These are phyloP conservation scores for Helicolenus hilgendorfi DNA, from an alignment of 2,797 vertebrate genomes.

Conservation along the genomic window DNA sequence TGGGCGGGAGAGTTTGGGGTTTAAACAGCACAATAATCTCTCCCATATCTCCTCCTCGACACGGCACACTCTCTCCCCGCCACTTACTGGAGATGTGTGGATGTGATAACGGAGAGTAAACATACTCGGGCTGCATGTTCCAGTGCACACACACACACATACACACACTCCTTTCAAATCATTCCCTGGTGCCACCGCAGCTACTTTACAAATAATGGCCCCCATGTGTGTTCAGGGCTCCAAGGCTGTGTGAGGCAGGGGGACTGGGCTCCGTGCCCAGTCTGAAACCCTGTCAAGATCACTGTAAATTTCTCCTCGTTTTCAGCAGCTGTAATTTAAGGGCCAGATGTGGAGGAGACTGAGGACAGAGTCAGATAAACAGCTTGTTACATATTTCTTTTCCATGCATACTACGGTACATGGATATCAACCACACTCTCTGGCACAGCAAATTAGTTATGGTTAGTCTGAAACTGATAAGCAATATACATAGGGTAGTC, in stretches of 20 bases:
- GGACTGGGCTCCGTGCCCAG: slow-evolving; percentile 89
- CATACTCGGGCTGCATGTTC: slow-evolving; percentile 78
- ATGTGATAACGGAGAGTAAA: slow-evolving; percentile 84
- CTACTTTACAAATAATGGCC: slow-evolving; percentile 91
- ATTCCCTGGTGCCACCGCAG: slow-evolving; percentile 87
- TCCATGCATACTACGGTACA: slow-evolving; percentile 56
- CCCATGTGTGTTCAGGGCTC: slow-evolving; percentile 89
- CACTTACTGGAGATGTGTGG: slow-evolving; percentile 81
- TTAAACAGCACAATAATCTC: slow-evolving; percentile 79
- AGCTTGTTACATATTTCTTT: slow-evolving; percentile 83
- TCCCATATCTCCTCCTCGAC: slow-evolving; percentile 71
- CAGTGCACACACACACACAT: slow-evolving; percentile 30
- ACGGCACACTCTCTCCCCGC: slow-evolving; percentile 57
- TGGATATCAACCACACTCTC: slow-evolving; percentile 16
- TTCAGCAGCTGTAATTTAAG: slow-evolving; percentile 89
- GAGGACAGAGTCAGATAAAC: slow-evolving; percentile 84
- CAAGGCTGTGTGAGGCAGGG: slow-evolving; percentile 84
- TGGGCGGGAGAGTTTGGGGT: slow-evolving; percentile 65
- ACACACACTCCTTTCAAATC: slow-evolving; percentile 80
- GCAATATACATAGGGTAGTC: background rate
- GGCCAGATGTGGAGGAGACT: slow-evolving; percentile 89
- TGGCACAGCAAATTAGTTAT: slow-evolving; percentile 8
- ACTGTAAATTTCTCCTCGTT: slow-evolving; percentile 90
- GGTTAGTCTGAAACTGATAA: slow-evolving; percentile 24
- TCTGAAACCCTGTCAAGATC: slow-evolving; percentile 87